Percentiles rank a stretch among this genome's conserved stretches.
phyloP scores from a whole-genome alignment of 1,140 invertebrate species.

The Drosophila mauritiana region DNA sequence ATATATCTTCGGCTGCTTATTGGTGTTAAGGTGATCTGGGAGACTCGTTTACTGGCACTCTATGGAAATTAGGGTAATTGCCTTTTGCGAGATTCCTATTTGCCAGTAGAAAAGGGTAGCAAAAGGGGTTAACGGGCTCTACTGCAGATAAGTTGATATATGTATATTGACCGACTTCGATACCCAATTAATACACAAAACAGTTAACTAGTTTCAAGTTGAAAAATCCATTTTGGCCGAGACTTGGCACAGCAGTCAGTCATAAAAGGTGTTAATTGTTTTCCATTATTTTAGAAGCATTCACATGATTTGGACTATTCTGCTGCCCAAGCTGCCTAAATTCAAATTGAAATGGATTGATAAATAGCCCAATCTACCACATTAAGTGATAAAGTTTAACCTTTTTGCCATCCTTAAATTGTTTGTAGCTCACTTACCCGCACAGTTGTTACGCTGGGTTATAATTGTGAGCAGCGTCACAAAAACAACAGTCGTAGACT shows the following conservation, averaged over 20 bases:
- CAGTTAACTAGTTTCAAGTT: background rate
- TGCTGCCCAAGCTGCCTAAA: conserved; percentile 2
- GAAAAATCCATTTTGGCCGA: too few relatives aligned
- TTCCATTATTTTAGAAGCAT: background rate
- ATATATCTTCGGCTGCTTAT: conserved; percentile 39
- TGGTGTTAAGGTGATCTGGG: conserved; percentile 32
- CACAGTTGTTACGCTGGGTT: conserved; percentile 43
- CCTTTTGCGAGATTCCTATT: conserved; percentile 56
- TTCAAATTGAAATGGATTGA: conserved; percentile 42
- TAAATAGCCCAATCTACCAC: conserved; percentile 32
- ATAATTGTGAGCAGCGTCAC: conserved; percentile 36
- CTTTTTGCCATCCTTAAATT: conserved; percentile 3
- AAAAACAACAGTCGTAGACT: conserved; percentile 34
- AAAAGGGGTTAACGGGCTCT: conserved; percentile 11
- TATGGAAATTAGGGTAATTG: conserved; percentile 71
- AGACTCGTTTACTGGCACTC: conserved; percentile 49
- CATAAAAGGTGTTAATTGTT: conserved; percentile 10
- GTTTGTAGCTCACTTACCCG: conserved; percentile 53
- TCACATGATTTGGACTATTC: background rate
- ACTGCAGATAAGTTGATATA: conserved; percentile 22
- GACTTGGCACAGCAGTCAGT: background rate
- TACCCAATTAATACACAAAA: background rate
- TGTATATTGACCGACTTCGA: background rate
- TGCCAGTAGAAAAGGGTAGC: conserved; percentile 2
- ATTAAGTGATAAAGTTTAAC: background rate